Percentiles rank a stretch among this genome's conserved stretches.
Evolutionary conservation across 2,797 vertebrate species (phyloP).

Genomic region (Agapornis canus): DNA sequence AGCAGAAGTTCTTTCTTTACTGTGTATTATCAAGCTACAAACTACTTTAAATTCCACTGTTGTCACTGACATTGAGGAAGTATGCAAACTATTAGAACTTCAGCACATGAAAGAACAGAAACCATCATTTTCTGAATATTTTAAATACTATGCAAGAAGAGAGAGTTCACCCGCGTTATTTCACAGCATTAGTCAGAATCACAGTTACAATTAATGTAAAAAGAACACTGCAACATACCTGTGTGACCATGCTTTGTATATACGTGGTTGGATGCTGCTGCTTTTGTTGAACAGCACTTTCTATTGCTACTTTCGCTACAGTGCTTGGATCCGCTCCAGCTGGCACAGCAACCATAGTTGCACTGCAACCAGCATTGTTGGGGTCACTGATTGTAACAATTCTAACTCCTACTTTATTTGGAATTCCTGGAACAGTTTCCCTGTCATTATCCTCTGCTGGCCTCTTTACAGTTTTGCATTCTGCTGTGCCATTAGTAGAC

Average conservation of each 20-base stretch:
- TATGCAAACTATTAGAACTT: neutral
- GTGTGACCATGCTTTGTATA: constrained; percentile 83
- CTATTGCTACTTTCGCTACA: constrained; percentile 99
- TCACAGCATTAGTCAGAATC: constrained; percentile 24
- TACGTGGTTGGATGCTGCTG: constrained; percentile 87
- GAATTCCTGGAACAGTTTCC: constrained; percentile 88
- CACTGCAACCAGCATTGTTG: constrained; percentile 95
- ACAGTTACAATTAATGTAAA: constrained; percentile 31
- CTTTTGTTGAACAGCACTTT: constrained; percentile 96
- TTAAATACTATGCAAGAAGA: neutral
- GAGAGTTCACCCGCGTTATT: neutral
- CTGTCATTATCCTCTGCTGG: constrained; percentile 90
- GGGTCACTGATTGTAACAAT: constrained; percentile 99
- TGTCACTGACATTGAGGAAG: neutral
- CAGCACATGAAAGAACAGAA: neutral
- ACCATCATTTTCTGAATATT: neutral
- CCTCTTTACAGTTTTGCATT: constrained; percentile 91
- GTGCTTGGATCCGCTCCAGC: constrained; percentile 98
- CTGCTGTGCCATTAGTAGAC: constrained; percentile 89
- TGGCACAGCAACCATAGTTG: constrained; percentile 98
- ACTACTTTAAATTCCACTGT: neutral
- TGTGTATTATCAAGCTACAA: neutral
- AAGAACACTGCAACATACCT: constrained; percentile 78
- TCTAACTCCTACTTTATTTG: constrained; percentile 97
- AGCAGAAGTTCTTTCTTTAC: neutral